These are phyloP conservation scores for Chaunax sp. DNA, from an alignment of 2,797 vertebrate species.

Conservation along the genomic window DNA sequence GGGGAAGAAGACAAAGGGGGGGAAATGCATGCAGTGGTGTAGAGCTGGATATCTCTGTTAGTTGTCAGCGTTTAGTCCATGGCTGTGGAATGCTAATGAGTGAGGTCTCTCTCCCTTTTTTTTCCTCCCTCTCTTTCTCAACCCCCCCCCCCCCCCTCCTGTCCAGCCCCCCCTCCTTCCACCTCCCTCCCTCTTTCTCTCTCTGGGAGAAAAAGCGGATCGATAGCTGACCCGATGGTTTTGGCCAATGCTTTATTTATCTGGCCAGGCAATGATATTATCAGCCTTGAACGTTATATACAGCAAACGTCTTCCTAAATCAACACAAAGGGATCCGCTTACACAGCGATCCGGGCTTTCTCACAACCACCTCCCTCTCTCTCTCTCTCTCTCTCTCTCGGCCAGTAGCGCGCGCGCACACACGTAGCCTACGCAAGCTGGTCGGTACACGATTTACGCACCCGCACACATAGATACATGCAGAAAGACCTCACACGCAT, in stretches of 20 bases:
- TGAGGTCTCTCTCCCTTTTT: constrained; percentile 68
- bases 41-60: constrained; percentile 96
- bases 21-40: constrained; percentile 84
- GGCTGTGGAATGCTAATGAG: constrained; percentile 94
- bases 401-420: constrained; percentile 66
- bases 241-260: constrained; percentile 90
- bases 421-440: constrained; percentile 44
- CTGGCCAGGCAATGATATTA: constrained; percentile 87
- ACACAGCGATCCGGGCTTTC: constrained; percentile 82
- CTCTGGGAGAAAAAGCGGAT: constrained; percentile 83
- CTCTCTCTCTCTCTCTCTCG: constrained; percentile 43
- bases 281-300: constrained; percentile 91
- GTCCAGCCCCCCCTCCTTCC: constrained; percentile 35
- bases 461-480: constrained; percentile 49
- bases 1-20: constrained; percentile 87
- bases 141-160: constrained; percentile 32
- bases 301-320: constrained; percentile 92
- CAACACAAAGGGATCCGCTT: constrained; percentile 91
- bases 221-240: constrained; percentile 86
- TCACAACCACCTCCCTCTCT: constrained; percentile 75
- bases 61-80: constrained; percentile 92
- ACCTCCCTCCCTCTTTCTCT: constrained; percentile 69
- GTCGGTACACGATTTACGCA: constrained; percentile 70
- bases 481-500: constrained; percentile 47
- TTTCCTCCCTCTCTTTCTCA: constrained; percentile 51